Base-by-base conservation (phyloP, 2,888 invertebrate species). In the Spicauda simplicius region DNA sequence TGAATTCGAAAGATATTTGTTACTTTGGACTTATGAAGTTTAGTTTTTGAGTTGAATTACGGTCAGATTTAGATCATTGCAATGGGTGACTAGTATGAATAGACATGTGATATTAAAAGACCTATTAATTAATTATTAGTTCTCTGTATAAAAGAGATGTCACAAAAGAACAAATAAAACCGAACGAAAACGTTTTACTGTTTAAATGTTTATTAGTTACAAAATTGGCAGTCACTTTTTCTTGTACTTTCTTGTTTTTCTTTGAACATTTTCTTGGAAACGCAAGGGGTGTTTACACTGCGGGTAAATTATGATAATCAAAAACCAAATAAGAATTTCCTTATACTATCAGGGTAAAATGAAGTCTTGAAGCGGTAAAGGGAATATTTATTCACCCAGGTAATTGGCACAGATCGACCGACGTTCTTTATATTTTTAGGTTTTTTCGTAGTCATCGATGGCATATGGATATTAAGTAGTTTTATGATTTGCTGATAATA, bases 261-360 rank as follows among this genome's bases (percentile, higher is more conserved):
- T 48, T 41, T 54, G 54, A 62, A 54, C 62, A 33, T 25, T 62
- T 62, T 56, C 55, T 48, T 63, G 41, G 55, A 55, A 55, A 55
- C 25, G 30, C 30, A 55, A 25, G 33, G 55, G 62, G 53, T 62
- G 62, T 62, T 62, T 56, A 63, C 55, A 56, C 18, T 55, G 55
- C 48, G 55, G 30, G 19, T 56, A 62, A 62, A 63, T 63, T 63
- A 63, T 63, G 63, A 20, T 63, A 63, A 55, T 63, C 63, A 63
- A 18, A 63, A 55, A 48, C 63, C 63, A 45, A 63, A 63, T 56
- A 63, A 33, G 55, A 48, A 30, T 63, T 58, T 56, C 55, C 55
- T 56, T 55, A 48, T 63, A 16, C 63, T 63, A 41, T 62, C 54
- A 62, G 54, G 54, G 54, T 16, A 61, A 62, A 54, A 41, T 54